Evolutionary conservation across 2,888 invertebrate species (phyloP), one percentile per base, ranked within the genome.

Genomic region (Corythucha ciliata): DNA sequence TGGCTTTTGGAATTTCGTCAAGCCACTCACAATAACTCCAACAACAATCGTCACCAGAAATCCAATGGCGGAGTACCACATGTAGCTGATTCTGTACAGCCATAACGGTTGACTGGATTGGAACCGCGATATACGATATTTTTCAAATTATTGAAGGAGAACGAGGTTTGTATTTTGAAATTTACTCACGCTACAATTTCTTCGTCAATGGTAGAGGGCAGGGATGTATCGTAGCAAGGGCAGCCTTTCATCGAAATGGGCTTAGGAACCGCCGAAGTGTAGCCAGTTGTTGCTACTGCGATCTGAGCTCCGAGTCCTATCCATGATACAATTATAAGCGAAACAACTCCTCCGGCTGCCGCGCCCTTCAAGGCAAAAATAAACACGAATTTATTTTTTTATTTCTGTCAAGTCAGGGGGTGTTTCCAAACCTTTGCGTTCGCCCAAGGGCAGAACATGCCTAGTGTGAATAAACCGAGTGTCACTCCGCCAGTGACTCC

Each of bases 401-500:
- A n/a, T n/a, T n/a, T n/a, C n/a, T n/a, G n/a, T n/a, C n/a, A n/a
- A 41, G 14, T 27, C 6, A 20, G 20, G 77, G 64, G 82, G 86
- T 29, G 22, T 6, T 18, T 37, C 65, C n/a, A 62, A 69, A 83
- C 84, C 72, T 81, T 85, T 24, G 60, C 55, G 54, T 91, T 92
- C 3, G 88, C 82, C 78, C 81, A 84, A 0, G 91, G 90, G 60
- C 90, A 82, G 60, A 86, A 81, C 79, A 92, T 89, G 49, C 92
- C 92, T 20, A 92, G 72, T 0, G 86, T 79, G 66, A 92, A 92
- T 3, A 91, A 72, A 0, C 91, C 92, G 20, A 92, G 70, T 0
- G 88, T 82, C 0, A 92, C 83, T 2, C 91, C 92, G 2, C 90
- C 88, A 21, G 87, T 82, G 74, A 91, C 83, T 1, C 91, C 91